Base-by-base conservation (phyloP, 2,797 vertebrate genomes). In the Diceros bicornis region DNA sequence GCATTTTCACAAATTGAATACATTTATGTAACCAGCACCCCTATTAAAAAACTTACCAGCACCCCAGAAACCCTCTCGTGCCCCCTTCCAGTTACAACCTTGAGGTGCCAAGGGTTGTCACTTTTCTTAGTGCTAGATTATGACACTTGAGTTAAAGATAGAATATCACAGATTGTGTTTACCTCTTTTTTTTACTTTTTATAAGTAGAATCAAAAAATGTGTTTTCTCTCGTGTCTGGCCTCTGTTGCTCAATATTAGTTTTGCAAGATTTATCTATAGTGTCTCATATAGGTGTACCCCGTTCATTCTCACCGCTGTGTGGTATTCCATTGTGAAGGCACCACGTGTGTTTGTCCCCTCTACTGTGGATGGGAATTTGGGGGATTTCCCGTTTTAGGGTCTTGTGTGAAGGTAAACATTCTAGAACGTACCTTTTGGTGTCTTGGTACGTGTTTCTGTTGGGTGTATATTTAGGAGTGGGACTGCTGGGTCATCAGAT, bases 281-380 rank as follows among this genome's bases (percentile, higher is more conserved):
- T 2, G 0, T 7, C 8, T n/a, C 8, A 0, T 7, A 29, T 10
- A 18, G 84, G 41, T 17, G 68, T 6, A 0, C 18, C 1, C 18
- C 0, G 20, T 32, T 61, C 7, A 6, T 14, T 64, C 55, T 18
- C 16, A 10, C 44, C 12, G 55, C 37, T 71, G 8, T 25, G 0
- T 0, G 0, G 13, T n/a, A 1, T 37, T 16, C 62, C 4, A 6
- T 4, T 6, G 32, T 50, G 41, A 61, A 13, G 37, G 18, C 2
- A 1, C 17, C 78, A 7, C 27, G 6, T 27, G 20, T 29, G 2
- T 57, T 29, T 21, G 27, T 13, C 23, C 23, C n/a, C 77, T 41
- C 52, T 17, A 2, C 47, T 75, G 62, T 52, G 41, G n/a, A 27
- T 4, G n/a, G 41, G 20, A 32, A n/a, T 17, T 50, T 17, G 71